Percentiles rank a stretch among this genome's conserved stretches.
phyloP scores from a whole-genome alignment of 2,888 invertebrate species.

The Hymenopus coronatus region DNA sequence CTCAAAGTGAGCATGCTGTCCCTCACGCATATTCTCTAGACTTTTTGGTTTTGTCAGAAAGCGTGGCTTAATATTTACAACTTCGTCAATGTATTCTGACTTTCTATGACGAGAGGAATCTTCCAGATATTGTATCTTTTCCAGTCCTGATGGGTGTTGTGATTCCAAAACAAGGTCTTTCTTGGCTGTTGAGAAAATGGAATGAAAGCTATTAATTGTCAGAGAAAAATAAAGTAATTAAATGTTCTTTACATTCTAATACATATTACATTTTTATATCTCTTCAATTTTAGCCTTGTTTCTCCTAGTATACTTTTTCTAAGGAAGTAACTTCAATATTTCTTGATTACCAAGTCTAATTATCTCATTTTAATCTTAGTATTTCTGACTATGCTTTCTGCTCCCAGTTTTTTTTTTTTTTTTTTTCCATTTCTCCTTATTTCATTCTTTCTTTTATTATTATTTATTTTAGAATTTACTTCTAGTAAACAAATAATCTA shows the following conservation, averaged over 20 bases:
- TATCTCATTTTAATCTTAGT: too few relatives aligned
- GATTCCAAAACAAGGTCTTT: constrained; percentile 84
- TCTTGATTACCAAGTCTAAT: too few relatives aligned
- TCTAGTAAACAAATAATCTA: too few relatives aligned
- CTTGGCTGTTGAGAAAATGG: constrained; percentile 56
- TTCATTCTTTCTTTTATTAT: too few relatives aligned
- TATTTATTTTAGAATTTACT: too few relatives aligned
- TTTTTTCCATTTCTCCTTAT: too few relatives aligned
- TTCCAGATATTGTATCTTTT: constrained; percentile 89
- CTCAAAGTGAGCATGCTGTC: constrained; percentile 94
- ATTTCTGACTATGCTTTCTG: too few relatives aligned
- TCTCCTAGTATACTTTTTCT: neutral
- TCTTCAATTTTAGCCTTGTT: neutral
- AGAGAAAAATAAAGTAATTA: neutral
- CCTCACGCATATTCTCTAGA: constrained; percentile 79
- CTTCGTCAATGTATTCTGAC: constrained; percentile 76
- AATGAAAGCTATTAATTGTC: neutral
- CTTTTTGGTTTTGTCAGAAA: constrained; percentile 87
- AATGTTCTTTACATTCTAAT: neutral
- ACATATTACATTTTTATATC: neutral
- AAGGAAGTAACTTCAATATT: too few relatives aligned
- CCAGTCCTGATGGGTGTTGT: constrained; percentile 86
- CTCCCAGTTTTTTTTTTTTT: too few relatives aligned
- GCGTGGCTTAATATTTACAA: constrained; percentile 75
- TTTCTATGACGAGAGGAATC: constrained; percentile 82